Evolutionary conservation across 2,888 invertebrate species (phyloP).

Genomic region (Leucophenga maculata): DNA sequence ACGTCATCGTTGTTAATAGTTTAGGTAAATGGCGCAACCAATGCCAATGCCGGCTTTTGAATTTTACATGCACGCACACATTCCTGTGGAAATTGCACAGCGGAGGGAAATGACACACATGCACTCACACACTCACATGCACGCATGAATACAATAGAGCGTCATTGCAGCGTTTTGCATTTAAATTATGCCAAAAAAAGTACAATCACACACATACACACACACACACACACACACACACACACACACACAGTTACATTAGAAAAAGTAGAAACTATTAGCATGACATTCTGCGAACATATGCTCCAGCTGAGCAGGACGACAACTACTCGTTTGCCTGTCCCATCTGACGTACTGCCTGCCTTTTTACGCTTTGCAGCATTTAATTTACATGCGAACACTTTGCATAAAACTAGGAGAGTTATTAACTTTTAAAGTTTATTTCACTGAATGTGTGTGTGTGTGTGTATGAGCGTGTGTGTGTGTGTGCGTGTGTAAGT

Average conservation of each 20-base stretch:
- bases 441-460: neutral
- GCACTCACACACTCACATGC: conserved; percentile 10
- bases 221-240: neutral
- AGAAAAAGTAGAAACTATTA: neutral
- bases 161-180: neutral
- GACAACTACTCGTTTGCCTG: neutral
- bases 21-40: conserved; percentile 4
- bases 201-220: too few relatives aligned
- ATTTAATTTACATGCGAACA: conserved; percentile 17
- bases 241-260: neutral
- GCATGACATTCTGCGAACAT: conserved; percentile 21
- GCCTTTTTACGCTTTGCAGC: neutral
- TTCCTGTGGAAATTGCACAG: conserved; percentile 35
- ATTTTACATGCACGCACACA: conserved; percentile 14
- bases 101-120: conserved; percentile 18
- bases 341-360: neutral
- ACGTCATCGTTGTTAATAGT: neutral
- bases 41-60: conserved; percentile 13
- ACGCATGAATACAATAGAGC: neutral
- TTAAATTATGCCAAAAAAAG: conserved; percentile 18
- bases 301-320: neutral
- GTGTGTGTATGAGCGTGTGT: too few relatives aligned
- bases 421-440: conserved; percentile 23
- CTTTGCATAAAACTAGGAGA: conserved; percentile 5
- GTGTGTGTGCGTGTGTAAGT: neutral